Evolutionary conservation across 2,888 invertebrate species (phyloP).

Genomic region (Chaetogeoica ovagalla): DNA sequence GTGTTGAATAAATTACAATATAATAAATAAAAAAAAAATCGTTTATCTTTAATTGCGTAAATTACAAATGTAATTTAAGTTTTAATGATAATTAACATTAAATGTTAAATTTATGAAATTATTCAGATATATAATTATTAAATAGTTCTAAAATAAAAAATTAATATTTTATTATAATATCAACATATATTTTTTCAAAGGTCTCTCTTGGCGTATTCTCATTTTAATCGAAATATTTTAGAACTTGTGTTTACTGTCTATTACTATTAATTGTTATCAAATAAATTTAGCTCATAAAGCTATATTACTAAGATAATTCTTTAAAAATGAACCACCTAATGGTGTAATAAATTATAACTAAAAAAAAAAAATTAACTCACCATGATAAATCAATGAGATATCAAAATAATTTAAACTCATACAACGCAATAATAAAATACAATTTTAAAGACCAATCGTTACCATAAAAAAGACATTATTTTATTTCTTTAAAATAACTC

Average conservation of each 20-base stretch:
- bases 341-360: background rate
- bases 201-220: conserved; percentile 7
- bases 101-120: too few relatives aligned
- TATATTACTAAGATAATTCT: background rate
- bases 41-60: too few relatives aligned
- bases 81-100: too few relatives aligned
- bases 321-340: background rate
- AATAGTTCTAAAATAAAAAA: too few relatives aligned
- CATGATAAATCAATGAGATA: background rate
- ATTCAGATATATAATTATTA: too few relatives aligned
- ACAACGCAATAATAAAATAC: background rate
- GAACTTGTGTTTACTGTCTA: too few relatives aligned
- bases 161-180: too few relatives aligned
- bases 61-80: too few relatives aligned
- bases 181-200: background rate
- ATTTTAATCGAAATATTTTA: background rate
- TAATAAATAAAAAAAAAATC: too few relatives aligned
- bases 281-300: too few relatives aligned
- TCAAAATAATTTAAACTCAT: conserved; percentile 1
- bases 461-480: background rate
- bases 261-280: background rate
- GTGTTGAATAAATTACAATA: too few relatives aligned
- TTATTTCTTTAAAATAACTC: background rate
- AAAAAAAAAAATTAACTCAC: background rate
- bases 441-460: background rate